Evolutionary conservation across 2,113 vertebrate species (phyloP).

Genomic region (Nerophis ophidion): DNA sequence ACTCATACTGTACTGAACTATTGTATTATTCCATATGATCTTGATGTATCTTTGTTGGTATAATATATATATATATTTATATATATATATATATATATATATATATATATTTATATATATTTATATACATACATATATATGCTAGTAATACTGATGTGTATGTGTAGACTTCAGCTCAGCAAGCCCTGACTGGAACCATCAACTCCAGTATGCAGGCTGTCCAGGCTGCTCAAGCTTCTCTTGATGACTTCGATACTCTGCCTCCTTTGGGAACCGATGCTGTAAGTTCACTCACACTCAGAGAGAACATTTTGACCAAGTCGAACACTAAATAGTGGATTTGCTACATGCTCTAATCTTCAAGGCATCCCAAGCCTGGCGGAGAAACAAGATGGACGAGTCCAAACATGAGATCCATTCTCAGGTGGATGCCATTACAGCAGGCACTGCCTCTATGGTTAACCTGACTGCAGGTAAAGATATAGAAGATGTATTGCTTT

Average conservation of each 20-base stretch:
- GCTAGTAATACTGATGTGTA: not conserved
- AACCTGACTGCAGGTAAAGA: slow-evolving; percentile 88
- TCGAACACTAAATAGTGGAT: not conserved
- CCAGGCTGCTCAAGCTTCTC: slow-evolving; percentile 86
- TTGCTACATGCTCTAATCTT: not conserved
- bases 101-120: no score
- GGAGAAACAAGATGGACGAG: slow-evolving; percentile 98
- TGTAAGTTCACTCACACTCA: slow-evolving; percentile 68
- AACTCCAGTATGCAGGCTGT: slow-evolving; percentile 98
- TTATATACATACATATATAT: no score
- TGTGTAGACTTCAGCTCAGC: slow-evolving; percentile 89
- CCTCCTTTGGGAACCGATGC: slow-evolving; percentile 91
- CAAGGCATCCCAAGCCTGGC: slow-evolving; percentile 94
- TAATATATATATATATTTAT: no score
- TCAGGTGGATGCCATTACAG: slow-evolving; percentile 97
- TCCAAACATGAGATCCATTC: slow-evolving; percentile 98
- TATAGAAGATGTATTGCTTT: not conserved
- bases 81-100: no score
- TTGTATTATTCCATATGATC: no score
- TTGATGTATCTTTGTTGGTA: no score
- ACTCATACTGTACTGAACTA: no score
- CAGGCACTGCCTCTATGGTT: slow-evolving; percentile 92
- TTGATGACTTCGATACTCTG: slow-evolving; percentile 87
- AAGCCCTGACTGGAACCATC: slow-evolving; percentile 93
- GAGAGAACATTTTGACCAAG: not conserved